phyloP scores from a whole-genome alignment of 2,113 vertebrate genomes.

The Chiloscyllium plagiosum region DNA sequence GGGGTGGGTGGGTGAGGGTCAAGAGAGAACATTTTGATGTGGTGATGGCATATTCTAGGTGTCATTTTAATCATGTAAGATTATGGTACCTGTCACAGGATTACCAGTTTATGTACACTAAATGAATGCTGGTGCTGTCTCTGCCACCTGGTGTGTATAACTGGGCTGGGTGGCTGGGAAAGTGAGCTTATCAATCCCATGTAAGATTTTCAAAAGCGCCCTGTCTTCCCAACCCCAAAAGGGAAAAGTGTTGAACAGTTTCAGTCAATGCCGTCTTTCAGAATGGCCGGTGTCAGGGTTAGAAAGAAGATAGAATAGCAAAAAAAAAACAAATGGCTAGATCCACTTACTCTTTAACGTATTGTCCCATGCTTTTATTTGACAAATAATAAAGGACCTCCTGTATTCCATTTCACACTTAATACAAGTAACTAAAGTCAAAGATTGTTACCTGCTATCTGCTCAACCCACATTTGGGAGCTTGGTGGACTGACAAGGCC shows the following conservation, averaged over 20 bases:
- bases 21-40: conserved; percentile 49
- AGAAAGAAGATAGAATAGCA: conserved; percentile 16
- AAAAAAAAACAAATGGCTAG: conserved; percentile 42
- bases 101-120: conserved; percentile 51
- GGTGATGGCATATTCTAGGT: conserved; percentile 53
- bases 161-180: conserved; percentile 44
- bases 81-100: conserved; percentile 54
- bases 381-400: conserved; percentile 55
- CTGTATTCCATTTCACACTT: conserved; percentile 70
- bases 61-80: conserved; percentile 58
- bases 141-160: conserved; percentile 32
- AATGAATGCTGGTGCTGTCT: conserved; percentile 50
- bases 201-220: conserved; percentile 43
- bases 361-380: conserved; percentile 56
- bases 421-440: conserved; percentile 26
- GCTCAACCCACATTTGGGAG: neutral
- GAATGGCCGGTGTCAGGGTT: conserved; percentile 39
- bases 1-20: neutral
- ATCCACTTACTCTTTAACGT: conserved; percentile 53
- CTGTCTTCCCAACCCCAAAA: conserved; percentile 35
- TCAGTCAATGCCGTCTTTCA: conserved; percentile 47
- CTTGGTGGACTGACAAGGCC: conserved; percentile 48
- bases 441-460: conserved; percentile 28
- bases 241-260: conserved; percentile 45
- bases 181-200: conserved; percentile 45